Base-by-base conservation (phyloP, 1,140 invertebrate species). In the Scaptomyza graminum region DNA sequence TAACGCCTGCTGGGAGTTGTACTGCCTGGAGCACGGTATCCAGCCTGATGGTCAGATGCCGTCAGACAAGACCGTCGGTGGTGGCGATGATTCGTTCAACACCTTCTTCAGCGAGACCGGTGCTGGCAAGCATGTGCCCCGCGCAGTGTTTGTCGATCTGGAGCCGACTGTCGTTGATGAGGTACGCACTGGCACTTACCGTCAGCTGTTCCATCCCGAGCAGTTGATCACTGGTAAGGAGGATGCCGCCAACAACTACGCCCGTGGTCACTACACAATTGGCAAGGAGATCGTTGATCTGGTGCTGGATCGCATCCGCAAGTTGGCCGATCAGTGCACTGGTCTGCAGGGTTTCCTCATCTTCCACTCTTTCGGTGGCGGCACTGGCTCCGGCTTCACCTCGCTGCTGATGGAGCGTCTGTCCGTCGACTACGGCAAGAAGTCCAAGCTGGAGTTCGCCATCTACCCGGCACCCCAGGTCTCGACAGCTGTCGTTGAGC, bases 391-490 rank as follows among this genome's bases (percentile, higher is more conserved):
- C 16, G 97, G 97, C 3, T 97, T 97, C 92, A 96, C 96, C 5
- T 97, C 96, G 0, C 92, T 97, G 44, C 93, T 97, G 39, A 97
- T 97, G 97, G 96, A 97, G 92, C 93, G 96, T 62, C 93, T 97
- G n/a, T 96, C 95, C 18, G 96, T 97, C 1, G 96, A 97, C 77
- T 97, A 97, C 91, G 96, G 96, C 43, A 97, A 97, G 92, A 97
- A 97, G 89, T 96, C 96, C 28, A 97, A 97, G 91, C 93, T 97
- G 39, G 96, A 98, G 92, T 98, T 98, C 91, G 95, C 96, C 73
- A 96, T 98, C 79, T 98, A 98, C 92, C 97, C 97, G 22, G 96
- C 97, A 9, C 97, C 97, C 15, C 96, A 97, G 92, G 96, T 96
- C 37, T 95, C 96, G n/a, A 96, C 96, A 1, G 97, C 97, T 34